Percentiles rank a stretch among this genome's conserved stretches.
These are phyloP conservation scores for Lepus oiostolus DNA, from an alignment of 2,797 vertebrate species.

Conservation along the genomic window DNA sequence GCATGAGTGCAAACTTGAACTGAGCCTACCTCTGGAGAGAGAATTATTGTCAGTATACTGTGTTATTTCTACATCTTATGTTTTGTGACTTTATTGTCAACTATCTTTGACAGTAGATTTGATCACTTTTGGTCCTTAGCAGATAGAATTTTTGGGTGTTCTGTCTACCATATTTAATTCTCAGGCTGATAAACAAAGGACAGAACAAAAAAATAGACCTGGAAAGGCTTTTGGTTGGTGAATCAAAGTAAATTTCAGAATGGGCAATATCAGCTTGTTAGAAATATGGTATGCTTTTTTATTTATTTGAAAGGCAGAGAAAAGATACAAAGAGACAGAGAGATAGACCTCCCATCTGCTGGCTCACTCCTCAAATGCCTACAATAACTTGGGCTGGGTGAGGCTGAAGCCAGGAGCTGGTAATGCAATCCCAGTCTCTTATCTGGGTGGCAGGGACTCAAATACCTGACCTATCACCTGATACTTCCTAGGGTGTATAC, in stretches of 20 bases:
- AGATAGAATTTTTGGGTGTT: neutral
- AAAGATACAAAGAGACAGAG: no score
- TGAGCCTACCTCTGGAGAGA: neutral
- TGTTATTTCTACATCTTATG: neutral
- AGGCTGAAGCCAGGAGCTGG: no score
- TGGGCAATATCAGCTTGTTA: neutral
- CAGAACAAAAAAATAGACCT: slow-evolving; percentile 18
- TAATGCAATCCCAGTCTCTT: no score
- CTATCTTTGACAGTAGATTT: neutral
- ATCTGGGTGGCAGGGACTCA: no score
- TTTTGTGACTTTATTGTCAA: neutral
- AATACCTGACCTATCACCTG: no score
- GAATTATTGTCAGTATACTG: neutral
- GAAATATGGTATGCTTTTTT: neutral
- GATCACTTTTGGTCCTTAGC: neutral
- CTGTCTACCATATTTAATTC: neutral
- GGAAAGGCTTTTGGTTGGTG: slow-evolving; percentile 6
- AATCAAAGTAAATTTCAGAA: slow-evolving; percentile 31
- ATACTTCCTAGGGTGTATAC: no score
- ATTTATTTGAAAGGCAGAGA: no score
- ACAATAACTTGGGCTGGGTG: no score
- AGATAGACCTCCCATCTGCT: no score
- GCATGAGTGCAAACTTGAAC: neutral
- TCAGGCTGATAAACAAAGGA: neutral
- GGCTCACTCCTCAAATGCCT: no score